Evolutionary conservation across 2,888 invertebrate species (phyloP).

Genomic region (Cataglyphis rosenhaueri): DNA sequence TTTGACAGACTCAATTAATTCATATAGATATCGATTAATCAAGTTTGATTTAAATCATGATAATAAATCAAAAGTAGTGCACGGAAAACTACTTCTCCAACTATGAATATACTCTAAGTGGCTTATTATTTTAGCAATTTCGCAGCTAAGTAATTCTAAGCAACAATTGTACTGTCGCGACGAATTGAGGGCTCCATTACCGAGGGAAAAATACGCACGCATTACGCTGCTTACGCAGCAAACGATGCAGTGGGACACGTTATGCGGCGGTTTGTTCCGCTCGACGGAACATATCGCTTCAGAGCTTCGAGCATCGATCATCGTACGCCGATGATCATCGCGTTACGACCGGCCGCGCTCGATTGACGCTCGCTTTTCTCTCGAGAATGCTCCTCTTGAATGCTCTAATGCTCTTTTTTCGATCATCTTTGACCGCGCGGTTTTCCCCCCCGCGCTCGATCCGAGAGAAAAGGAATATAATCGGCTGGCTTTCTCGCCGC

Average conservation of each 20-base stretch:
- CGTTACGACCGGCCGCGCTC: constrained; percentile 76
- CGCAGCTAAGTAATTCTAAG: not conserved
- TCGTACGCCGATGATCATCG: constrained; percentile 37
- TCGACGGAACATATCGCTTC: constrained; percentile 23
- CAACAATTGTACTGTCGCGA: constrained; percentile 1
- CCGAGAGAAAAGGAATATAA: constrained; percentile 1
- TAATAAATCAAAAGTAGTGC: not conserved
- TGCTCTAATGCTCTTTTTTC: constrained; percentile 55
- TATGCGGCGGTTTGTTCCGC: constrained; percentile 26
- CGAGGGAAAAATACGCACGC: constrained; percentile 12
- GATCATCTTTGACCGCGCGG: constrained; percentile 11
- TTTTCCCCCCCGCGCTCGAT: not conserved
- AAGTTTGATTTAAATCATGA: too few relatives aligned
- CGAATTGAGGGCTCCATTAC: constrained; percentile 17
- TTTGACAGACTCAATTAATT: not conserved
- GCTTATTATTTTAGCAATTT: constrained; percentile 2
- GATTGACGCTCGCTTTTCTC: constrained; percentile 76
- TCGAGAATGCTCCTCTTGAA: constrained; percentile 65
- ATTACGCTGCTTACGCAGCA: constrained; percentile 7
- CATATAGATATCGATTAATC: not conserved
- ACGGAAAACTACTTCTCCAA: too few relatives aligned
- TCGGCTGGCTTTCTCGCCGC: constrained; percentile 29
- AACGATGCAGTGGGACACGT: constrained; percentile 12
- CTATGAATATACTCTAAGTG: not conserved
- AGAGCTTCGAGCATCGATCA: constrained; percentile 39